These are phyloP conservation scores for Manis crassicaudata DNA, from an alignment of 2,797 vertebrate species.

Conservation along the genomic window DNA sequence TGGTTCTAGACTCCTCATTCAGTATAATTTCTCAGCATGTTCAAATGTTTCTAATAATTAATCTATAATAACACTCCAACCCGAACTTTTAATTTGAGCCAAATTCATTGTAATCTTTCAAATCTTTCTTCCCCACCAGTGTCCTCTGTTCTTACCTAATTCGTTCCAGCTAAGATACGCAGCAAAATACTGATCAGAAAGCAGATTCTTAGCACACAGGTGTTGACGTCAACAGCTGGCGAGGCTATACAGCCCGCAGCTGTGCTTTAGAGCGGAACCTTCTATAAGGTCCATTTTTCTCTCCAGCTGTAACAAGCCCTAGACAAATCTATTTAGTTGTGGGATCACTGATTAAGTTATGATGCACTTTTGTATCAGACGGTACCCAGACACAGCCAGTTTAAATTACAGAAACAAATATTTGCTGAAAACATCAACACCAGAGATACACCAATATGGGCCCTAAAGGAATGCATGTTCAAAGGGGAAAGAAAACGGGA, in stretches of 20 bases:
- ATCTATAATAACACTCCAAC: background rate
- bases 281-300: background rate
- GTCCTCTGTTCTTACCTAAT: background rate
- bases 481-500: background rate
- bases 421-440: background rate
- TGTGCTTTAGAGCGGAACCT: background rate
- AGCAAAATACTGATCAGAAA: background rate
- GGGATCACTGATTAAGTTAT: background rate
- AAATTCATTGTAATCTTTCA: background rate
- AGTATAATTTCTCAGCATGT: background rate
- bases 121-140: background rate
- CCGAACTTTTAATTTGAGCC: background rate
- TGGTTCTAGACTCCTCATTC: background rate
- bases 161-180: background rate
- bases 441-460: background rate
- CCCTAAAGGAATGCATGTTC: background rate
- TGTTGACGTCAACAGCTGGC: background rate
- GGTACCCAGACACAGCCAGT: background rate
- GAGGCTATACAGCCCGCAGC: background rate
- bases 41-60: constrained; percentile 1
- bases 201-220: background rate
- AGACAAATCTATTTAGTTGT: background rate
- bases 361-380: background rate
- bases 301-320: background rate
- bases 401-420: background rate